These are phyloP conservation scores for Eufriesea mexicana DNA, from an alignment of 1,140 invertebrate species.

Conservation along the genomic window DNA sequence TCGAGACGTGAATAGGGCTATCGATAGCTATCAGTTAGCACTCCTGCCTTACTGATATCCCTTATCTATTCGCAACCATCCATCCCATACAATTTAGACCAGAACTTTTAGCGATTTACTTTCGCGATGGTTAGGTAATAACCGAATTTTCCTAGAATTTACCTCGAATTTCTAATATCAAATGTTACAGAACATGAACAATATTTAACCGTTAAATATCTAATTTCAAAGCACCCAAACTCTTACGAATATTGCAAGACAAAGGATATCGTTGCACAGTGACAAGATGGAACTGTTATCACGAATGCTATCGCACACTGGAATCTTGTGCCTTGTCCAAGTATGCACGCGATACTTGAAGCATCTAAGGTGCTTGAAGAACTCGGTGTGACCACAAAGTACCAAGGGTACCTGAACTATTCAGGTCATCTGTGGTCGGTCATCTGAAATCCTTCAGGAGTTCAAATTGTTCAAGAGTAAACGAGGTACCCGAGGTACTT, in stretches of 20 bases:
- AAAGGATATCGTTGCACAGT: neutral
- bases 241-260: neutral
- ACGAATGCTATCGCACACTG: neutral
- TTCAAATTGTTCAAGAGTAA: neutral
- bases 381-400: constrained; percentile 10
- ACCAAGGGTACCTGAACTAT: constrained; percentile 21
- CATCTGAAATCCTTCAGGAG: neutral
- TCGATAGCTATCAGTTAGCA: neutral
- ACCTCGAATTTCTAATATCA: too few species aligned
- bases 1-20: neutral
- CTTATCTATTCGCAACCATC: neutral
- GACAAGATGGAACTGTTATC: neutral
- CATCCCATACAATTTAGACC: neutral
- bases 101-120: neutral
- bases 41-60: neutral
- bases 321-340: constrained; percentile 10
- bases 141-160: too few species aligned
- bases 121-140: too few species aligned
- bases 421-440: neutral
- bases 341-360: constrained; percentile 1
- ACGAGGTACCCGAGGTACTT: neutral
- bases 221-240: neutral
- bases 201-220: neutral
- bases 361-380: constrained; percentile 3
- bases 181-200: too few species aligned